A percentile compares a stretch with the other conserved stretches of the same genome.
phyloP scores from a whole-genome alignment of 2,113 vertebrate genomes.

The Panthera leo region DNA sequence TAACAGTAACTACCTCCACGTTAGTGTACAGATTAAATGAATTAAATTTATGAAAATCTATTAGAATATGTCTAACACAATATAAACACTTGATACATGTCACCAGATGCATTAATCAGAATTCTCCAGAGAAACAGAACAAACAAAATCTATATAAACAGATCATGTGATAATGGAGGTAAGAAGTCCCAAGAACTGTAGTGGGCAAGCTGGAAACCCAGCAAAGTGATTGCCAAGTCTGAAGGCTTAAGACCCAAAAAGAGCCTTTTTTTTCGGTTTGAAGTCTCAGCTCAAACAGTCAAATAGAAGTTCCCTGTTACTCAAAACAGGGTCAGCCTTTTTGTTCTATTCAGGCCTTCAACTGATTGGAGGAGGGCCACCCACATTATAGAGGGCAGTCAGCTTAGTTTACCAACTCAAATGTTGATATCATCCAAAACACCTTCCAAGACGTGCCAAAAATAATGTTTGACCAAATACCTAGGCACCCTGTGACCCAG shows the following conservation, averaged over 20 bases:
- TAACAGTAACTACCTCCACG: neutral
- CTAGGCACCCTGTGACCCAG: neutral
- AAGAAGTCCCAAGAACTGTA: neutral
- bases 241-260: neutral
- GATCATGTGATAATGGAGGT: neutral
- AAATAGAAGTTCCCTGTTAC: neutral
- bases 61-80: neutral
- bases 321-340: neutral
- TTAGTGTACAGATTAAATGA: neutral
- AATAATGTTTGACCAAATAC: neutral
- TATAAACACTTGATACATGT: neutral
- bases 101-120: neutral
- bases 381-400: neutral
- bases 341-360: neutral
- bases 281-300: neutral
- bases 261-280: neutral
- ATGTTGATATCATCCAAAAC: neutral
- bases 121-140: neutral
- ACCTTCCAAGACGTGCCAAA: neutral
- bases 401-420: neutral
- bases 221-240: neutral
- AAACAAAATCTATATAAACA: neutral
- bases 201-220: neutral
- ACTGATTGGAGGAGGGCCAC: neutral
- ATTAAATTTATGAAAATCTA: neutral